Conservation (phyloP, 2,113 vertebrate species). For the Gnathonemus echidnorhynchus region DNA sequence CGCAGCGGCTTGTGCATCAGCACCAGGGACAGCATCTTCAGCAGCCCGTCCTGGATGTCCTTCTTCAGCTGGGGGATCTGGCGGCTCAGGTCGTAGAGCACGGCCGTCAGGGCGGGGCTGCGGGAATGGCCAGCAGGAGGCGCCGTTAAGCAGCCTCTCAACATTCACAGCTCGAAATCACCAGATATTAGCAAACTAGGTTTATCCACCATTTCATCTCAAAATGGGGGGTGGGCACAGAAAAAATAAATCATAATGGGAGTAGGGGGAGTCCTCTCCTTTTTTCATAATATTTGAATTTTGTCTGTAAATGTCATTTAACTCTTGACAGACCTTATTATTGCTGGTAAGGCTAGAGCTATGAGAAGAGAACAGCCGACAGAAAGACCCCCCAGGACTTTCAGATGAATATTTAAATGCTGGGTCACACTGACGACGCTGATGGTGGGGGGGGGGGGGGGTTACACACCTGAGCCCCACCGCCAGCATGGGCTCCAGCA, state of each 20-base stretch:
- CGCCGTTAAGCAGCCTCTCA: neutral
- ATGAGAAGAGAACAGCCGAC: neutral
- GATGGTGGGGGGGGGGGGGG: neutral
- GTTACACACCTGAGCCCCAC: slow-evolving; percentile 83
- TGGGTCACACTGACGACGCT: no score
- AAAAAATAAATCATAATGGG: neutral
- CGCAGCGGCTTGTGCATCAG: slow-evolving; percentile 95
- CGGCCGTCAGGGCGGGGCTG: slow-evolving; percentile 90
- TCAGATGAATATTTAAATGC: no score
- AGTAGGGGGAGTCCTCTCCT: no score
- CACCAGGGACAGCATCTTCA: slow-evolving; percentile 97
- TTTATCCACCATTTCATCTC: neutral
- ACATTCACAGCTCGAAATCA: neutral
- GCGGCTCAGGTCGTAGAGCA: slow-evolving; percentile 91
- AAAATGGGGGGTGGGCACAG: neutral
- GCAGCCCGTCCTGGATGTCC: slow-evolving; percentile 93
- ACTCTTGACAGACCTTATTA: neutral
- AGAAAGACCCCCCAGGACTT: neutral
- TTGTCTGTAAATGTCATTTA: neutral
- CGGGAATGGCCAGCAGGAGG: neutral
- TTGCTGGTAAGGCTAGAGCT: neutral
- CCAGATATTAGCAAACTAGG: neutral
- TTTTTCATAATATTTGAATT: neutral
- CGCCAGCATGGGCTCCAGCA: slow-evolving; percentile 94
- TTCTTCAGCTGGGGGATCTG: slow-evolving; percentile 97